phyloP scores from a whole-genome alignment of 2,113 vertebrate genomes.

The Phaethon lepturus region DNA sequence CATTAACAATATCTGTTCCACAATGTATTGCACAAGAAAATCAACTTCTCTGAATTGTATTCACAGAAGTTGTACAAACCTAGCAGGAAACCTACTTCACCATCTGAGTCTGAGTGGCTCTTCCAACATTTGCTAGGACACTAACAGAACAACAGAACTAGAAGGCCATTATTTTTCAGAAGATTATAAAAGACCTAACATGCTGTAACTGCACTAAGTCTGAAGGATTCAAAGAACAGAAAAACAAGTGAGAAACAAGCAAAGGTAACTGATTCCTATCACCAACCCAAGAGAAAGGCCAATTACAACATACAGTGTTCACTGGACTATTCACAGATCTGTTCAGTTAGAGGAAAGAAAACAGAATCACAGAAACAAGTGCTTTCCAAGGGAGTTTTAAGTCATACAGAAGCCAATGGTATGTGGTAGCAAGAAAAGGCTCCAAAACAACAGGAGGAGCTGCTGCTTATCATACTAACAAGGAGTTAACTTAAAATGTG shows the following conservation, averaged over 20 bases:
- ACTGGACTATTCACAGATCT: background rate
- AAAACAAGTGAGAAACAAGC: background rate
- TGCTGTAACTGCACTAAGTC: background rate
- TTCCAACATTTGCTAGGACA: background rate
- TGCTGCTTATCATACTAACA: background rate
- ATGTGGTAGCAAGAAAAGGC: background rate
- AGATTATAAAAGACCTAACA: background rate
- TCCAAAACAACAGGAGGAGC: background rate
- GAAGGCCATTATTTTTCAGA: background rate
- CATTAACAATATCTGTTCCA: background rate
- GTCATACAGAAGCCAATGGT: background rate
- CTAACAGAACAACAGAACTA: background rate
- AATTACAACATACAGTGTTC: background rate
- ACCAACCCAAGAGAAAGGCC: background rate
- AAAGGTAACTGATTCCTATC: background rate
- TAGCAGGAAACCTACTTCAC: background rate
- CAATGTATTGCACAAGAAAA: background rate
- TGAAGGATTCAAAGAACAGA: background rate
- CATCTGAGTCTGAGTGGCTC: background rate
- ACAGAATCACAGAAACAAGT: background rate
- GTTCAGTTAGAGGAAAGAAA: background rate
- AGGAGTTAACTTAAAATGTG: slow-evolving; percentile 11
- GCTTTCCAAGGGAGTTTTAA: background rate
- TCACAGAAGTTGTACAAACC: background rate
- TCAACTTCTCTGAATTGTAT: background rate